Conservation (phyloP, 2,888 invertebrate species). For the Digitonthophagus gazella region DNA sequence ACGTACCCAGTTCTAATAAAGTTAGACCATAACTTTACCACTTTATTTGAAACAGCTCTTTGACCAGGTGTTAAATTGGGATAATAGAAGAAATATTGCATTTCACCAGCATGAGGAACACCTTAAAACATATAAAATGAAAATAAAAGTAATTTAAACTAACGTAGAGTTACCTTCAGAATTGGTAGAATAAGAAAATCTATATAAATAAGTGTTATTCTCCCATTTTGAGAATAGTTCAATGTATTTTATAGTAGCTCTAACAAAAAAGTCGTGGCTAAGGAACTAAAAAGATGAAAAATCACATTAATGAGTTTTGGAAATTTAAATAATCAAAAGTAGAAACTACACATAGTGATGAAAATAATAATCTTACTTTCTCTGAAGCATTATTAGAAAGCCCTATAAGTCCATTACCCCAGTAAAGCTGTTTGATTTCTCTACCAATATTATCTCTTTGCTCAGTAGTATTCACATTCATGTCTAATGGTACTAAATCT, state of each 20-base stretch:
- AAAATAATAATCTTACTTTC: conserved; percentile 3
- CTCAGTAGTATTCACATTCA: too few species aligned
- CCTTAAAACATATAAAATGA: conserved; percentile 23
- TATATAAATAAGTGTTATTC: conserved; percentile 51
- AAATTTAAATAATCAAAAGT: too few species aligned
- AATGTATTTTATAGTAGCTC: conserved; percentile 52
- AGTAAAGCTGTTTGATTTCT: conserved; percentile 18
- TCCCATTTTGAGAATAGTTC: conserved; percentile 51
- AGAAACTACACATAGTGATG: neutral
- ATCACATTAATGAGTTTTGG: too few species aligned
- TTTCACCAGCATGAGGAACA: conserved; percentile 33
- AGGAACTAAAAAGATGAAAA: conserved; percentile 48
- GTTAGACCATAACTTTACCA: conserved; percentile 2
- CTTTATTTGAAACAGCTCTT: neutral
- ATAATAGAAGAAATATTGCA: conserved; percentile 31
- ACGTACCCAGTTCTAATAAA: too few species aligned
- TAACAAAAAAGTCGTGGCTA: conserved; percentile 50
- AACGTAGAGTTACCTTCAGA: neutral
- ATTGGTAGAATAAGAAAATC: conserved; percentile 53
- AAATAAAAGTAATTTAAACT: neutral
- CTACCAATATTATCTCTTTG: too few species aligned
- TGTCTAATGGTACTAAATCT: too few species aligned
- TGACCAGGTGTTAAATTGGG: neutral
- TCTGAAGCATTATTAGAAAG: conserved; percentile 6
- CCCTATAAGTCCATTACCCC: conserved; percentile 4